Percentiles rank a stretch among this genome's conserved stretches.
These are phyloP conservation scores for Cygnus buccinator DNA, from an alignment of 2,113 vertebrate genomes.

Conservation along the genomic window DNA sequence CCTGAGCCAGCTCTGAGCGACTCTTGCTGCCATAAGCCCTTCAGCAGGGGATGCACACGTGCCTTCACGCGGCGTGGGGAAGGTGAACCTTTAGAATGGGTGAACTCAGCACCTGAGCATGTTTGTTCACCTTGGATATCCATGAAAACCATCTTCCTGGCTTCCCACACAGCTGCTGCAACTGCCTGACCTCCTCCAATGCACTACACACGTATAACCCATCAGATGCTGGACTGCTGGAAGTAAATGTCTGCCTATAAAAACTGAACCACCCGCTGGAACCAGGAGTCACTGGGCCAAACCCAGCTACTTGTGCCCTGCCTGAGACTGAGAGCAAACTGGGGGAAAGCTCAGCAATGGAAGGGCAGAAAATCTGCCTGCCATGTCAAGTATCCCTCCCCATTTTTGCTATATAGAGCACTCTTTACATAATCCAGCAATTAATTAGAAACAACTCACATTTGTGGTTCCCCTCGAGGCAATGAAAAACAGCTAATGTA, in stretches of 20 bases:
- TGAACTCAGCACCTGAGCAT: neutral
- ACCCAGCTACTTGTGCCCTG: neutral
- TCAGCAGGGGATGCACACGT: neutral
- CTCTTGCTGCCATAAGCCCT: neutral
- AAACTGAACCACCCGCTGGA: neutral
- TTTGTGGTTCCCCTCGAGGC: slow-evolving; percentile 11
- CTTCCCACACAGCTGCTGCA: neutral
- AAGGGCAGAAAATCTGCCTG: neutral
- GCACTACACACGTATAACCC: neutral
- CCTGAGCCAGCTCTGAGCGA: neutral
- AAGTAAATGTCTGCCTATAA: neutral
- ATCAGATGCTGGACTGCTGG: neutral
- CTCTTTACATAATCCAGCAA: slow-evolving; percentile 12
- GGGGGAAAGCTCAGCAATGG: neutral
- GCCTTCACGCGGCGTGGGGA: neutral
- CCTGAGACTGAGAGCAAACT: neutral
- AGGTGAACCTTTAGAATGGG: neutral
- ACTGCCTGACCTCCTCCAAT: neutral
- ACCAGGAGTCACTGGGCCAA: neutral
- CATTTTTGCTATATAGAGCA: neutral
- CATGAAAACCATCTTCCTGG: neutral
- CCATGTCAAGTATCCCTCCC: neutral
- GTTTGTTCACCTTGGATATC: neutral
- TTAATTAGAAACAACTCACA: slow-evolving; percentile 23
- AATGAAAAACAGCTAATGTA: slow-evolving; percentile 20